A percentile compares a stretch with the other conserved stretches of the same genome.
phyloP scores from a whole-genome alignment of 2,113 vertebrate genomes.

The Sialia sialis region DNA sequence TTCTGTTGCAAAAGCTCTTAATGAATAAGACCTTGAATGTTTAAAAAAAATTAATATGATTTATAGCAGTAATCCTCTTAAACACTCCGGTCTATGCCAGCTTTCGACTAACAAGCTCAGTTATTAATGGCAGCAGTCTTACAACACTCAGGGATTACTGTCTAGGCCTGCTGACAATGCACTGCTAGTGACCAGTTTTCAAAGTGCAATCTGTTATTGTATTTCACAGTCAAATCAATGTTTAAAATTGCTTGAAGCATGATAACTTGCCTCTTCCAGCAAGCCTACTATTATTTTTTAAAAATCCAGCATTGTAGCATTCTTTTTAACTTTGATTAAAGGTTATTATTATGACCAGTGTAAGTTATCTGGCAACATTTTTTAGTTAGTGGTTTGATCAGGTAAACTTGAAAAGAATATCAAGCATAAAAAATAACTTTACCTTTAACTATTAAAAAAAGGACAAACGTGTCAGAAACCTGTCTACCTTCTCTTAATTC shows the following conservation, averaged over 20 bases:
- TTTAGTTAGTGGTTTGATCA: conserved; percentile 71
- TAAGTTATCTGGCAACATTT: conserved; percentile 70
- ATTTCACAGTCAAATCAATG: conserved; percentile 68
- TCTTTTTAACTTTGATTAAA: conserved; percentile 75
- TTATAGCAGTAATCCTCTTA: conserved; percentile 77
- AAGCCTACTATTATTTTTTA: background rate
- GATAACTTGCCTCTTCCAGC: conserved; percentile 30
- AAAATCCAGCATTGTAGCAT: conserved; percentile 19
- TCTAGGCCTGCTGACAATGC: conserved; percentile 69
- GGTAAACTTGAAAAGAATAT: conserved; percentile 76
- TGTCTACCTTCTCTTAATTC: conserved; percentile 71
- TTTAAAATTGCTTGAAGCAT: conserved; percentile 64
- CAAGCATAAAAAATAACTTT: conserved; percentile 64
- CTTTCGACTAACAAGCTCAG: conserved; percentile 74
- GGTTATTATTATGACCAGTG: conserved; percentile 69
- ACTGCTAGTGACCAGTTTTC: conserved; percentile 71
- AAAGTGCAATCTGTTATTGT: conserved; percentile 70
- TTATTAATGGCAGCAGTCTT: conserved; percentile 67
- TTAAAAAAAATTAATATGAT: conserved; percentile 68
- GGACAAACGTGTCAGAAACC: conserved; percentile 69
- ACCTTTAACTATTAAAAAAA: conserved; percentile 65
- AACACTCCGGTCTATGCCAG: conserved; percentile 71
- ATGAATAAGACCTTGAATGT: conserved; percentile 55
- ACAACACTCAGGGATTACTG: conserved; percentile 69
- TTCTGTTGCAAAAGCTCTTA: conserved; percentile 54